phyloP scores from a whole-genome alignment of 1,140 invertebrate species.

The Pseudomyrmex gracilis region DNA sequence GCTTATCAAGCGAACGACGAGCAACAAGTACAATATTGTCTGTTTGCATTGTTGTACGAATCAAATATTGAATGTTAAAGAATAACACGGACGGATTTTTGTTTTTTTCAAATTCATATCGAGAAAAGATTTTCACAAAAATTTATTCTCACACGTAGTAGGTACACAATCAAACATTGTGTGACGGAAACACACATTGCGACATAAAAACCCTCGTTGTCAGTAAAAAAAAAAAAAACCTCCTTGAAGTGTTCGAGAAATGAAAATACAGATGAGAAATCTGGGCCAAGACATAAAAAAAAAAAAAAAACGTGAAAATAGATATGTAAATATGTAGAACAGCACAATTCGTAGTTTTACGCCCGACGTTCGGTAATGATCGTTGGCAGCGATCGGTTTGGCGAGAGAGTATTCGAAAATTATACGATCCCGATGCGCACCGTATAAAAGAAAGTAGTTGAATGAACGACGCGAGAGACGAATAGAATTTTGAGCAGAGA shows the following conservation, averaged over 20 bases:
- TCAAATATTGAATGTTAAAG: too few relatives aligned
- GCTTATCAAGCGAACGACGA: background rate
- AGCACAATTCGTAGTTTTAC: conserved; percentile 40
- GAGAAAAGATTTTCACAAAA: background rate
- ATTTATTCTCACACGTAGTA: background rate
- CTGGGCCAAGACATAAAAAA: background rate
- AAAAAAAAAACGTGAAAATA: background rate
- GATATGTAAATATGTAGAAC: conserved; percentile 29
- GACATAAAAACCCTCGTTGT: background rate
- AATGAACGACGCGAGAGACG: conserved; percentile 10
- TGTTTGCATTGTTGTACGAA: background rate
- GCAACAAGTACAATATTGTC: background rate
- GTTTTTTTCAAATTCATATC: background rate
- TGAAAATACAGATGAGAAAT: background rate
- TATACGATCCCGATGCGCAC: conserved; percentile 52
- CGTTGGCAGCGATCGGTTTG: conserved; percentile 7
- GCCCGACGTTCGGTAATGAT: conserved; percentile 41
- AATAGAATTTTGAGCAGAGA: conserved; percentile 44
- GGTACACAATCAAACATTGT: too few relatives aligned
- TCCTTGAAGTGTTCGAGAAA: background rate
- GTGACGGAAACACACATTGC: too few relatives aligned
- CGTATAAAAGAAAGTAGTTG: background rate
- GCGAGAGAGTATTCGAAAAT: conserved; percentile 36
- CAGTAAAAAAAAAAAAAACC: background rate
- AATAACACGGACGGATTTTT: background rate